phyloP scores from a whole-genome alignment of 2,113 vertebrate genomes.

The Podarcis raffonei region DNA sequence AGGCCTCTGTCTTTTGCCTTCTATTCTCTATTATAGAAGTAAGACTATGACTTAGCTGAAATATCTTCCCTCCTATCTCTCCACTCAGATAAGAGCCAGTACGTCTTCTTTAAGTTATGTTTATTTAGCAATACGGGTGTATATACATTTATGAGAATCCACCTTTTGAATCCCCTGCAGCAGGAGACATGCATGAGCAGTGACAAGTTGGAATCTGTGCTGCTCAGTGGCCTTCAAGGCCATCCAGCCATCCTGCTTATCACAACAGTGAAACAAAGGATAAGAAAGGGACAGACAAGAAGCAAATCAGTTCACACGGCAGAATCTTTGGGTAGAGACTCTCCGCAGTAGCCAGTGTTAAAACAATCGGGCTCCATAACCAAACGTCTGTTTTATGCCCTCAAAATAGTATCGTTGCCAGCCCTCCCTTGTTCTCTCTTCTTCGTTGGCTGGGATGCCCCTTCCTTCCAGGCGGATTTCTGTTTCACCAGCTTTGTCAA shows the following conservation, averaged over 20 bases:
- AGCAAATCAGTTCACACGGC: constrained; percentile 69
- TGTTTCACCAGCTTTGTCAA: constrained; percentile 83
- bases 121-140: constrained; percentile 82
- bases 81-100: neutral
- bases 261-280: constrained; percentile 63
- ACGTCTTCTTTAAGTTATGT: constrained; percentile 75
- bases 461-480: constrained; percentile 84
- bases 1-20: neutral
- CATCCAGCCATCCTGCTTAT: constrained; percentile 72
- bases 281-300: constrained; percentile 67
- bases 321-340: constrained; percentile 57
- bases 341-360: constrained; percentile 68
- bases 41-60: neutral
- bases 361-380: constrained; percentile 88
- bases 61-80: neutral
- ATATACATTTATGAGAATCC: constrained; percentile 82
- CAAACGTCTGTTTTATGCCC: constrained; percentile 94
- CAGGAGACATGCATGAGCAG: constrained; percentile 81
- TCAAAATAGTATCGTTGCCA: constrained; percentile 93
- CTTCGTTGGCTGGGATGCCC: constrained; percentile 85
- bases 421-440: constrained; percentile 89
- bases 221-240: constrained; percentile 69
- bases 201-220: constrained; percentile 65
- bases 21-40: neutral
- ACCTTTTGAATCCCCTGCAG: constrained; percentile 72